Evolutionary conservation across 2,113 vertebrate genomes (phyloP), one percentile per base, ranked within the genome.

Genomic region (Rallus limicola): DNA sequence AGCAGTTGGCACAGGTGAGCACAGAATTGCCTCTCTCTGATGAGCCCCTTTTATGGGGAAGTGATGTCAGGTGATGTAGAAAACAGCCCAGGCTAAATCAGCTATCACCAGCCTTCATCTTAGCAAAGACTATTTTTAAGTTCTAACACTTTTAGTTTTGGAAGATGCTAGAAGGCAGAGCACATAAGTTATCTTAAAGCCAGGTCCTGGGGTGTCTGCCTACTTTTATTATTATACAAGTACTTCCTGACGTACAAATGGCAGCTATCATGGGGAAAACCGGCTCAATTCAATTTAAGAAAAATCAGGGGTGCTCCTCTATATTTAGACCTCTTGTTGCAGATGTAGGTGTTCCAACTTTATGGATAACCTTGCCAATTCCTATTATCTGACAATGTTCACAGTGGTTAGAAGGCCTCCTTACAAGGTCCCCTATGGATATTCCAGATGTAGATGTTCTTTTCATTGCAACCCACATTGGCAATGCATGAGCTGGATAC

Each of bases 311-410:
- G 1, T 48, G 6, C 50, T 72, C 24, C 12, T 34, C 10, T 34
- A 8, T 9, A 25, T 13, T 12, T 26, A 36, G 16, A n/a, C 29
- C 24, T 40, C 18, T 59, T 34, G 13, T 15, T 82, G 29, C n/a
- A 75, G 16, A 53, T 58, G 17, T 11, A 82, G 62, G 34, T 34
- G 3, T 5, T 76, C 16, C 36, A 68, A 26, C 14, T 83, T 48
- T 24, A 34, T 5, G 4, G 7, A 3, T 9, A 59, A 38, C 3
- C 5, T 5, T 59, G 16, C 5, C 20, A 59, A 33, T 53, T 2
- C 15, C 26, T 48, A 24, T 14, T 34, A 20, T 46, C 16, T 62
- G 44, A 34, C 40, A 52, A 70, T 59, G 29, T 3, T 38, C 25
- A 67, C 5, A 53, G 31, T 23, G 29, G 11, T 69, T 23, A 67